Base-by-base conservation (phyloP, 2,888 invertebrate species). In the Synanthedon myopaeformis region DNA sequence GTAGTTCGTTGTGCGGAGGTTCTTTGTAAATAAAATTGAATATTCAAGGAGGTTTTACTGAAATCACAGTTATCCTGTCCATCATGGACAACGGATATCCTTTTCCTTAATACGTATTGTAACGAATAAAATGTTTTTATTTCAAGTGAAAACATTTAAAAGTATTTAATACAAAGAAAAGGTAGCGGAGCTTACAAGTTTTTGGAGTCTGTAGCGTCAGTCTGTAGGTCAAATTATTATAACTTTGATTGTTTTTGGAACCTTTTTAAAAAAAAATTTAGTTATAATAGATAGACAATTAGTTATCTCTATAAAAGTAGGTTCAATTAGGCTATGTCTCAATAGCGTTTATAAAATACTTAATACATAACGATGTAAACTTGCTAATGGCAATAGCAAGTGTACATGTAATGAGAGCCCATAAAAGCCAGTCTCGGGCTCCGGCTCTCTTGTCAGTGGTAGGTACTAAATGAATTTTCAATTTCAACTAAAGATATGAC, bases 21-120 rank as follows among this genome's bases (percentile, higher is more conserved):
- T 74, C 79, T 80, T 81, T 80, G 82, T 80, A 75, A 80, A 81
- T 78, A 82, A 80, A 83, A 86, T 85, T 82, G 80, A 82, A 84
- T 84, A 86, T 84, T 82, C 82, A 82, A 74, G 75, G 69, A 76
- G 80, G 76, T 73, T 73, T 72, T 73, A 64, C 59, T 70, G 70
- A 83, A 86, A 86, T 86, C 86, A 77, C 81, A 66, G 79, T 72
- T 75, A 74, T 73, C 71, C 70, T 57, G 63, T 66, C 64, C 61
- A 58, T 65, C 69, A 67, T 63, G 76, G 77, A 75, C 74, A 66
- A 59, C 52, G 58, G 55, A 52, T 58, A 52, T 53, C 61, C 61
- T 19, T 41, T 57, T 54, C 3, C 2, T 50, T 59, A 70, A 69
- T 72, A 67, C 70, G 66, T 72, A 51, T 68, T 4, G 19, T 52